A percentile compares a stretch with the other conserved stretches of the same genome.
phyloP scores from a whole-genome alignment of 1,140 invertebrate genomes.

The Sycophila sp. region DNA sequence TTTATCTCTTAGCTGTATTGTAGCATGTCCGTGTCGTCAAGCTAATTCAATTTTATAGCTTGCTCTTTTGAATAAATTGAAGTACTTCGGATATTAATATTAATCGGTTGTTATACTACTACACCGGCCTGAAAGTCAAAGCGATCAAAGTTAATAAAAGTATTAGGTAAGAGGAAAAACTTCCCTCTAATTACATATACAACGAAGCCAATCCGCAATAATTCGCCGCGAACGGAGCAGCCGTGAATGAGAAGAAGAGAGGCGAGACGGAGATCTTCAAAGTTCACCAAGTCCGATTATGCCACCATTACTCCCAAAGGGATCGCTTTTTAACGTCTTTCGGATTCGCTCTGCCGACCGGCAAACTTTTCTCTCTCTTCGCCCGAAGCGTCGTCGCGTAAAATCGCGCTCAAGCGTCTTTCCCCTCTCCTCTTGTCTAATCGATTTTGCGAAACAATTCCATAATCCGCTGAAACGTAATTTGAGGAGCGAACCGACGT shows the following conservation, averaged over 20 bases:
- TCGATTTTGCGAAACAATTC: slow-evolving; percentile 63
- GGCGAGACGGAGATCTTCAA: neutral
- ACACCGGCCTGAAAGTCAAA: too few species aligned
- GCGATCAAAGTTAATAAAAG: too few species aligned
- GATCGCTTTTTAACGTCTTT: slow-evolving; percentile 34
- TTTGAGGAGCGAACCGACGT: slow-evolving; percentile 25
- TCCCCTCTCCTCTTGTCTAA: slow-evolving; percentile 47
- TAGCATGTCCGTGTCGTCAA: too few species aligned
- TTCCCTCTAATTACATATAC: neutral
- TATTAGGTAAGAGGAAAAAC: slow-evolving; percentile 7
- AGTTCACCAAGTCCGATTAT: slow-evolving; percentile 34
- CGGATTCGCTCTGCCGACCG: neutral
- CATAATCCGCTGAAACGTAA: slow-evolving; percentile 58
- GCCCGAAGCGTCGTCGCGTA: slow-evolving; percentile 35
- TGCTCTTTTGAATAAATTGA: too few species aligned
- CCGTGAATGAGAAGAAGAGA: neutral
- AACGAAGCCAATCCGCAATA: slow-evolving; percentile 8
- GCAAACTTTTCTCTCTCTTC: neutral
- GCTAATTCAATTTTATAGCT: too few species aligned
- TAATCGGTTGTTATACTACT: too few species aligned
- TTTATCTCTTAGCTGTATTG: too few species aligned
- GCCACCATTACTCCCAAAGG: neutral
- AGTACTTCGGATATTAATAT: too few species aligned
- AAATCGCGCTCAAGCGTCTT: slow-evolving; percentile 30
- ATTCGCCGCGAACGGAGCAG: neutral